Evolutionary conservation across 1,140 invertebrate genomes (phyloP), one percentile per base, ranked within the genome.

Genomic region (Drosophila nebulosa): DNA sequence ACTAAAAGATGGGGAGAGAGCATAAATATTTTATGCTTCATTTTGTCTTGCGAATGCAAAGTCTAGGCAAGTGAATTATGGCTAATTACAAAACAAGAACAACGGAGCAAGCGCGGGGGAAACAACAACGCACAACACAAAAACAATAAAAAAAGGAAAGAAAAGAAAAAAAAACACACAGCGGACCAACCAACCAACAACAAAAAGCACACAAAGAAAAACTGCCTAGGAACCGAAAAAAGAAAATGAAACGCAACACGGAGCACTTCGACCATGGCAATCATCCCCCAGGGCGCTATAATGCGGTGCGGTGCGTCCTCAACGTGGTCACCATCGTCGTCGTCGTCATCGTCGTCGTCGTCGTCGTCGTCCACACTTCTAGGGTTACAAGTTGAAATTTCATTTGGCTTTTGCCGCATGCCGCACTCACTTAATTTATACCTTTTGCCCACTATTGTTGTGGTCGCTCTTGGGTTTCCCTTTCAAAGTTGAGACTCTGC

Each of bases 11-110:
- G 10, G 39, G 58, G 69, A 62, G 72, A 64, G 61, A 72, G 80
- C 81, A 74, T 86, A 88, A 86, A 86, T 86, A 86, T 86, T 86
- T 86, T 86, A 86, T 86, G 83, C 78, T 86, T 88, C 83, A 88
- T 86, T 86, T 81, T 88, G 81, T 78, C 83, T 86, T 88, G 27
- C 52, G 68, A 55, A 26, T 55, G 52, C 52, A 55, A 52, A 55
- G 78, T 85, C 83, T 71, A 63, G 79, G 73, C 77, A 78, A 79
- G 83, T 86, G 83, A 86, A 86, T 88, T 86, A 86, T 86, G 75
- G 83, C 83, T 86, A 86, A 86, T 88, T 86, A 89, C 78, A 69
- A 75, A 69, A 63, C 18, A 32, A 64, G 53, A 57, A 53, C 16
- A 50, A 39, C 39, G 9, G 51, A 55, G 18, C n/a, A n/a, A 59